Evolutionary conservation across 2,888 invertebrate species (phyloP).

Genomic region (Ectobius pallidus): DNA sequence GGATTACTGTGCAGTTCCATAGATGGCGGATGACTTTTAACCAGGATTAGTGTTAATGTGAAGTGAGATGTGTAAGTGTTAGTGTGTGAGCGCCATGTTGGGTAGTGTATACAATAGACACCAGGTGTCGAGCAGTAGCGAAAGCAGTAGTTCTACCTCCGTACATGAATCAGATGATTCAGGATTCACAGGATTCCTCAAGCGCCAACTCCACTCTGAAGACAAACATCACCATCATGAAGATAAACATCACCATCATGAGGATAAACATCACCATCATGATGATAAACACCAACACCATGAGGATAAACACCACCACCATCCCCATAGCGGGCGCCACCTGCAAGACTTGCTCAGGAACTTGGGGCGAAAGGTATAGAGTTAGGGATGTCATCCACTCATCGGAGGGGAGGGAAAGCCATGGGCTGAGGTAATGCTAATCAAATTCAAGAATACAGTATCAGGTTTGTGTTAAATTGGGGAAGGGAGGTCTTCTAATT

Average conservation of each 20-base stretch:
- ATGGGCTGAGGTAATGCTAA: too few species aligned
- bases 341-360: conserved; percentile 78
- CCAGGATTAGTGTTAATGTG: too few species aligned
- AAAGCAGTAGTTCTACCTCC: conserved; percentile 12
- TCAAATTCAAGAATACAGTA: too few species aligned
- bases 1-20: too few species aligned
- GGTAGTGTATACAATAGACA: not conserved
- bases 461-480: too few species aligned
- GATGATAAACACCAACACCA: not conserved
- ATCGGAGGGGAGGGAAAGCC: too few species aligned
- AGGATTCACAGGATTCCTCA: conserved; percentile 10
- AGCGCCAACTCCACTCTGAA: not conserved
- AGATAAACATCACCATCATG: not conserved
- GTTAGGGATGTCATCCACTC: not conserved
- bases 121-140: conserved; percentile 20
- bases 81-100: too few species aligned
- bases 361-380: conserved; percentile 73
- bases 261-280: not conserved
- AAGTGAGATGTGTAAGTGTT: too few species aligned
- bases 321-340: conserved; percentile 63
- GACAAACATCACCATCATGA: not conserved
- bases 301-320: not conserved
- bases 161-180: not conserved
- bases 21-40: too few species aligned
- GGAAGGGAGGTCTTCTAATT: too few species aligned